These are phyloP conservation scores for Anthoscopus minutus DNA, from an alignment of 2,113 vertebrate genomes.

Conservation along the genomic window DNA sequence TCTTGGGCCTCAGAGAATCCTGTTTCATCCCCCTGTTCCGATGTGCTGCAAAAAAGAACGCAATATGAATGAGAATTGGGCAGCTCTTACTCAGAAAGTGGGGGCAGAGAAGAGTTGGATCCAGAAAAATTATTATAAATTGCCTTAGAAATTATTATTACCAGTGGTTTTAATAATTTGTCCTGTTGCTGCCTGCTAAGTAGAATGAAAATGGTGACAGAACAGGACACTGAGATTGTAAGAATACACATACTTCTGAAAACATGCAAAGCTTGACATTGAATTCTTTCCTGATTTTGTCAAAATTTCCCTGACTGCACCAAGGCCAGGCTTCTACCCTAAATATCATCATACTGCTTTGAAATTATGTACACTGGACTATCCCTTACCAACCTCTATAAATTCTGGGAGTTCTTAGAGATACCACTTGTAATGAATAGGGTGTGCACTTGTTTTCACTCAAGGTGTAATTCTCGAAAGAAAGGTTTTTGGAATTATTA, in stretches of 20 bases:
- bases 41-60: background rate
- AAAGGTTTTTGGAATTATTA: background rate
- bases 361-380: background rate
- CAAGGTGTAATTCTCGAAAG: background rate
- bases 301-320: background rate
- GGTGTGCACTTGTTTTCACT: background rate
- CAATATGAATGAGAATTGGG: background rate
- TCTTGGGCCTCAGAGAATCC: background rate
- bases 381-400: background rate
- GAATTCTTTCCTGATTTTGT: background rate
- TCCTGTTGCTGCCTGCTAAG: background rate
- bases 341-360: background rate
- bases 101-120: background rate
- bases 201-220: background rate
- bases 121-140: conserved; percentile 10
- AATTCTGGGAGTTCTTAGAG: background rate
- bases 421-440: background rate
- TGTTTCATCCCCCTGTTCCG: background rate
- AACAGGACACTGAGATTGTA: background rate
- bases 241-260: background rate
- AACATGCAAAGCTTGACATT: background rate
- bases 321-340: background rate
- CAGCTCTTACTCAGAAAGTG: background rate
- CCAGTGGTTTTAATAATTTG: background rate
- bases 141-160: background rate